phyloP scores from a whole-genome alignment of 2,797 vertebrate species.

The Dermochelys coriacea region DNA sequence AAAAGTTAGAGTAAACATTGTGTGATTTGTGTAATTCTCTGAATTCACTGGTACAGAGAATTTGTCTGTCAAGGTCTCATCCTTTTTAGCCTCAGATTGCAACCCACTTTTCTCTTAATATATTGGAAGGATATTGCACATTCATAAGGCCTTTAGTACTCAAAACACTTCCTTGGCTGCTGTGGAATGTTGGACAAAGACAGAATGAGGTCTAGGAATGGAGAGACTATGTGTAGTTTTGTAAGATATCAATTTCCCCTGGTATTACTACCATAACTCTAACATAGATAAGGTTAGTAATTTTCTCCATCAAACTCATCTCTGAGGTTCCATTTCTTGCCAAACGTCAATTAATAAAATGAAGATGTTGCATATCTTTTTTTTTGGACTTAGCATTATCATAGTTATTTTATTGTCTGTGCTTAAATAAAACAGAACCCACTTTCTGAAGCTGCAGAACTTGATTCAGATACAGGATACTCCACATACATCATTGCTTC shows the following conservation, averaged over 20 bases:
- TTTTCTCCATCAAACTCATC: background rate
- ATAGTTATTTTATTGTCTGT: background rate
- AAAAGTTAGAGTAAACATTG: background rate
- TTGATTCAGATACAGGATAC: background rate
- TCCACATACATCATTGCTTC: background rate
- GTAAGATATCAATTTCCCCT: background rate
- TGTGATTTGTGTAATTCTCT: background rate
- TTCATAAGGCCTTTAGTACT: background rate
- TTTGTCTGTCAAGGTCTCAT: background rate
- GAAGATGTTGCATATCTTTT: accelerated
- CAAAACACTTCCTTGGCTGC: background rate
- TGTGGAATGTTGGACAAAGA: background rate
- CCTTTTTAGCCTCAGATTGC: background rate
- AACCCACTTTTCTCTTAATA: background rate
- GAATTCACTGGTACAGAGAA: background rate
- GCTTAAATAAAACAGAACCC: background rate
- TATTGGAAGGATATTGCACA: background rate
- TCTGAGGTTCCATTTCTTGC: background rate
- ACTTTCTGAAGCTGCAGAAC: background rate
- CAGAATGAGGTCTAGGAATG: background rate
- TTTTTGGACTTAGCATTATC: background rate
- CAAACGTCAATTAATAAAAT: accelerated
- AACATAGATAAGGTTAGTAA: background rate
- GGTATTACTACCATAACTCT: background rate
- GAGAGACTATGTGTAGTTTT: too few relatives aligned